phyloP scores from a whole-genome alignment of 2,113 vertebrate species.

The Oxygymnocypris stewartii region DNA sequence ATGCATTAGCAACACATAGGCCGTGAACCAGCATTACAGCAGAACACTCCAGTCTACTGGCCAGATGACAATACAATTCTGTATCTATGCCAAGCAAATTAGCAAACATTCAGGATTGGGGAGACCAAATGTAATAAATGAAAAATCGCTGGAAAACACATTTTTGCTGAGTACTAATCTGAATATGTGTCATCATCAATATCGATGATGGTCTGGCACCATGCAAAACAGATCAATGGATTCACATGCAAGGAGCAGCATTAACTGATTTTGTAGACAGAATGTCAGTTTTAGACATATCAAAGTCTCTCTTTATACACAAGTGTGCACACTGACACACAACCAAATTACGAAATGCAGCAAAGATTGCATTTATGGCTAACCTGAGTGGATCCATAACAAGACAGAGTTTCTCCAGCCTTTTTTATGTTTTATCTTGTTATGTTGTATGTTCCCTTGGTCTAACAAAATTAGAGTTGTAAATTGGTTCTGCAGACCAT shows the following conservation, averaged over 20 bases:
- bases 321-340: neutral
- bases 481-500: neutral
- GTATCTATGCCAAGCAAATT: neutral
- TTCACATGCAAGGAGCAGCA: neutral
- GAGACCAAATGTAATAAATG: neutral
- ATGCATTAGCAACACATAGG: neutral
- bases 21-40: neutral
- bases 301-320: neutral
- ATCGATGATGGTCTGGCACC: neutral
- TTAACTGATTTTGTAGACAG: neutral
- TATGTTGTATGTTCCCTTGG: neutral
- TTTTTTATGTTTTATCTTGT: conserved; percentile 1
- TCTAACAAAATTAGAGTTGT: conserved; percentile 9
- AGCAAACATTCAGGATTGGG: neutral
- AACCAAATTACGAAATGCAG: neutral
- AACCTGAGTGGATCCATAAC: neutral
- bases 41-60: neutral
- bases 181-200: neutral
- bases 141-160: neutral
- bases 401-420: neutral
- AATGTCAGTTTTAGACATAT: neutral
- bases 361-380: neutral
- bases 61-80: neutral
- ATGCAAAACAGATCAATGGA: neutral
- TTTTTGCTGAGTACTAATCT: neutral